Percentiles rank a stretch among this genome's conserved stretches.
phyloP scores from a whole-genome alignment of 2,888 invertebrate genomes.

The Alentia gelatinosa region DNA sequence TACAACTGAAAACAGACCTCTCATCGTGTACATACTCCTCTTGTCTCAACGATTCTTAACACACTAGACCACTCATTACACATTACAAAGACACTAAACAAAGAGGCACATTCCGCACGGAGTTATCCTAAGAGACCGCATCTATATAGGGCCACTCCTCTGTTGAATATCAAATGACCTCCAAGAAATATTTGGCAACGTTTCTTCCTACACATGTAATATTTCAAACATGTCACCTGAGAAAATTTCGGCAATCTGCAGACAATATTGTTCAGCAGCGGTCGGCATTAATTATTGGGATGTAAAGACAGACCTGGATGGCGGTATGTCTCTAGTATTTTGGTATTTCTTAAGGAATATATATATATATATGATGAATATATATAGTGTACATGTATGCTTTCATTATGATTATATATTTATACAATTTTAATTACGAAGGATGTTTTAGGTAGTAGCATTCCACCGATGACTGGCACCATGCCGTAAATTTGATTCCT shows the following conservation, averaged over 20 bases:
- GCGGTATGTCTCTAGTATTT: background rate
- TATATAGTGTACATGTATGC: conserved; percentile 36
- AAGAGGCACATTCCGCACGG: background rate
- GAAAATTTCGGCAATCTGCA: background rate
- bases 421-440: background rate
- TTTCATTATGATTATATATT: conserved; percentile 35
- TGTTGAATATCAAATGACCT: background rate
- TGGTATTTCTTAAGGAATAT: background rate
- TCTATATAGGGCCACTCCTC: background rate
- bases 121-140: background rate
- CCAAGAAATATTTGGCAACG: background rate
- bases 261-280: too few species aligned
- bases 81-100: background rate
- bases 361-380: conserved; percentile 6
- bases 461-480: background rate
- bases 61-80: background rate
- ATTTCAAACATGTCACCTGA: background rate
- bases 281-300: background rate
- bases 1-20: background rate
- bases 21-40: background rate
- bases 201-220: background rate
- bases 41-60: background rate
- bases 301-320: background rate
- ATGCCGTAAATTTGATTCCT: background rate
- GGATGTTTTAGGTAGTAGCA: background rate